phyloP scores from a whole-genome alignment of 2,888 invertebrate species.

The Plemyria rubiginata region DNA sequence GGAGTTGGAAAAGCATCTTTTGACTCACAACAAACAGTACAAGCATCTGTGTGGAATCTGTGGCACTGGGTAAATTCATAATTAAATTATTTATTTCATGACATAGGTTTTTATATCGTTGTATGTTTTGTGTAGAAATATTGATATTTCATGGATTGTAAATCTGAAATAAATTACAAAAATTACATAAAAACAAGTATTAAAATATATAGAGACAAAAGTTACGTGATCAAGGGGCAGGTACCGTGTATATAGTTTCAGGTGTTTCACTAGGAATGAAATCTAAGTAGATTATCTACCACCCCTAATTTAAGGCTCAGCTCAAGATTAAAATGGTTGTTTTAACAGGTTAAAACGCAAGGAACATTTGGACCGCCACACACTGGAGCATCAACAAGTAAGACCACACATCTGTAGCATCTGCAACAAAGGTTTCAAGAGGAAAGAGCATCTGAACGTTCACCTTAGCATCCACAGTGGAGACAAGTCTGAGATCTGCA shows the following conservation, averaged over 20 bases:
- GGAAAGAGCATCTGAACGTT: constrained; percentile 92
- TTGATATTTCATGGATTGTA: too few relatives aligned
- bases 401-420: constrained; percentile 90
- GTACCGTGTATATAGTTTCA: too few relatives aligned
- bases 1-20: constrained; percentile 89
- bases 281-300: too few relatives aligned
- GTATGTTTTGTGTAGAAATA: too few relatives aligned
- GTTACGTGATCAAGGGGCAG: too few relatives aligned
- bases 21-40: constrained; percentile 90
- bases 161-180: too few relatives aligned
- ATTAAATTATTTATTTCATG: not conserved
- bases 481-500: constrained; percentile 90
- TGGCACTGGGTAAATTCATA: constrained; percentile 86
- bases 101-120: too few relatives aligned
- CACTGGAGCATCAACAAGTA: constrained; percentile 90
- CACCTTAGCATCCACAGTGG: constrained; percentile 93
- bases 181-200: too few relatives aligned
- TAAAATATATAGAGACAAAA: too few relatives aligned
- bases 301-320: too few relatives aligned
- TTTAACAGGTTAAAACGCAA: constrained; percentile 87
- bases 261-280: too few relatives aligned
- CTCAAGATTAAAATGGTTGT: not conserved
- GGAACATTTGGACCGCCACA: constrained; percentile 91
- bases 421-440: constrained; percentile 91
- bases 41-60: constrained; percentile 90